These are phyloP conservation scores for Sympetrum striolatum DNA, from an alignment of 2,888 invertebrate species.

Conservation along the genomic window DNA sequence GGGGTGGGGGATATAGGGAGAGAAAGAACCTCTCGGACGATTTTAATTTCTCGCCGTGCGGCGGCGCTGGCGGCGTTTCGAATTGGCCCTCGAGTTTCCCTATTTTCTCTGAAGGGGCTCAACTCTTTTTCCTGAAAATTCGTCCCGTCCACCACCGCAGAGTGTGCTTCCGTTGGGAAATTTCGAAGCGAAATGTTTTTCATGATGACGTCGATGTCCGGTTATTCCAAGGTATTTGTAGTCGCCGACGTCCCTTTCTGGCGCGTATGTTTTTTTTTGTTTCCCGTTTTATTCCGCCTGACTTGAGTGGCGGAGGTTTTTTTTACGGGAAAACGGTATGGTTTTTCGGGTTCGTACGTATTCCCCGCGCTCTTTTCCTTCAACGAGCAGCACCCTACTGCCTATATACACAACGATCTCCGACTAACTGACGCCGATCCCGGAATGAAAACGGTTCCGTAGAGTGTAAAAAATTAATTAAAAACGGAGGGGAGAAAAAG, in stretches of 20 bases:
- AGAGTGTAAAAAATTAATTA: not conserved
- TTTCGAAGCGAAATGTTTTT: slow-evolving; percentile 22
- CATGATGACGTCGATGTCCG: slow-evolving; percentile 34
- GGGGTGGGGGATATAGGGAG: not conserved
- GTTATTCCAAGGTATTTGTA: slow-evolving; percentile 27
- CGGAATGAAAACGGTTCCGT: not conserved
- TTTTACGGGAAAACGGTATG: not conserved
- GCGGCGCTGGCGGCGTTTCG: not conserved
- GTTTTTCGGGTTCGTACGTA: not conserved
- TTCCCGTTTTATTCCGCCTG: not conserved
- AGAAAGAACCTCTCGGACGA: not conserved
- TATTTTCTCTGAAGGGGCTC: slow-evolving; percentile 12
- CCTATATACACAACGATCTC: not conserved
- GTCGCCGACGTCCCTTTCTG: not conserved
- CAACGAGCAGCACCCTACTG: not conserved
- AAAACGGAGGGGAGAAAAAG: not conserved
- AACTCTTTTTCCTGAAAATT: not conserved
- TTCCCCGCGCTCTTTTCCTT: too few species aligned
- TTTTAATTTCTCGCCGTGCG: slow-evolving; percentile 30
- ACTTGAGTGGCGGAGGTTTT: not conserved
- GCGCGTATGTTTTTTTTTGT: not conserved
- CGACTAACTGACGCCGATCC: not conserved
- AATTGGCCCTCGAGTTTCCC: slow-evolving; percentile 41
- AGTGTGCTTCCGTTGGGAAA: slow-evolving; percentile 27
- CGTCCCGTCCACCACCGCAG: not conserved